A percentile compares a stretch with the other conserved stretches of the same genome.
These are phyloP conservation scores for Colletes gigas DNA, from an alignment of 1,140 invertebrate genomes.

Conservation along the genomic window DNA sequence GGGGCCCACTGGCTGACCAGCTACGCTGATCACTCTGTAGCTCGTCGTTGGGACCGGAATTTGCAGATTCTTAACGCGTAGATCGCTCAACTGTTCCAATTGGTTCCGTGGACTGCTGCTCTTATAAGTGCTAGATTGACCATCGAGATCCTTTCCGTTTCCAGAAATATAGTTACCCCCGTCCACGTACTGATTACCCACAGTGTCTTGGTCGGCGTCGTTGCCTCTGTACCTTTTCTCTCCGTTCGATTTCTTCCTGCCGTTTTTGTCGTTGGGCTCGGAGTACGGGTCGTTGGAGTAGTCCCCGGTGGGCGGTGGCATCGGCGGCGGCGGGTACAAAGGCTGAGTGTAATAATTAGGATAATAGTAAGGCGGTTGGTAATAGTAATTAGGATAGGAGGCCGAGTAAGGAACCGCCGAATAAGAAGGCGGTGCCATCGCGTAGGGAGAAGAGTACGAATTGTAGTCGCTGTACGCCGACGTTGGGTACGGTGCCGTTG, in stretches of 20 bases:
- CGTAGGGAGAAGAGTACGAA: slow-evolving; percentile 53
- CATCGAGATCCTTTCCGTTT: slow-evolving; percentile 70
- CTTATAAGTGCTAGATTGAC: slow-evolving; percentile 71
- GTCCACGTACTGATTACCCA: slow-evolving; percentile 68
- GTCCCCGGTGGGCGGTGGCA: background rate
- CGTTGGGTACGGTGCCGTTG: slow-evolving; percentile 44
- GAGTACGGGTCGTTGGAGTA: slow-evolving; percentile 21
- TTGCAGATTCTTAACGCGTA: slow-evolving; percentile 24
- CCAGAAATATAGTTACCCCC: slow-evolving; percentile 73
- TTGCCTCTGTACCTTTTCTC: slow-evolving; percentile 13
- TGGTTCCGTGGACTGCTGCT: slow-evolving; percentile 65
- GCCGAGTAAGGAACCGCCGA: slow-evolving; percentile 38
- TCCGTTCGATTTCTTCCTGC: slow-evolving; percentile 55
- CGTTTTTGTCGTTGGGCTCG: slow-evolving; percentile 40
- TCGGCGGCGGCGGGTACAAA: slow-evolving; percentile 58
- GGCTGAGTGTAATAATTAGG: slow-evolving; percentile 72
- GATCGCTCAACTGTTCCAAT: slow-evolving; percentile 54
- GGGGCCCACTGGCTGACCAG: slow-evolving; percentile 62
- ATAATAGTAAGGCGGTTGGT: slow-evolving; percentile 70
- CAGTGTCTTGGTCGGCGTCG: slow-evolving; percentile 20
- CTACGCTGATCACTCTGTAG: slow-evolving; percentile 72
- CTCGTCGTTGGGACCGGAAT: slow-evolving; percentile 61
- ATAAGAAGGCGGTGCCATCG: slow-evolving; percentile 19
- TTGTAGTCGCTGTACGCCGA: slow-evolving; percentile 63
- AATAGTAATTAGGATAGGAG: slow-evolving; percentile 71